Percentiles rank a stretch among this genome's conserved stretches.
These are phyloP conservation scores for Caenorhabditis drosophilae DNA, from an alignment of 2,888 invertebrate genomes.

Conservation along the genomic window DNA sequence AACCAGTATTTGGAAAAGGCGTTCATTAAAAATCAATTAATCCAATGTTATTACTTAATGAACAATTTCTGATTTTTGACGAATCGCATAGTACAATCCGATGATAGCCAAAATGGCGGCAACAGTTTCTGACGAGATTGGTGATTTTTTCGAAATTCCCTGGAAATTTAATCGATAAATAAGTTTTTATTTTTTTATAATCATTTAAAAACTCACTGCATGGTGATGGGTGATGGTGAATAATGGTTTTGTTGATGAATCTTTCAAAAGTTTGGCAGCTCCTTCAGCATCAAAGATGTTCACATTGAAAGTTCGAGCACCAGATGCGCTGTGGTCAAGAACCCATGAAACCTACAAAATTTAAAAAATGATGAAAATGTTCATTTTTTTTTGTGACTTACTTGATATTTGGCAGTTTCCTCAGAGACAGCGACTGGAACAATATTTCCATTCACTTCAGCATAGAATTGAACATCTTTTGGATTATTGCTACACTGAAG, in stretches of 20 bases:
- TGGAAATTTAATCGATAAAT: slow-evolving; percentile 41
- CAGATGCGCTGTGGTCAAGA: slow-evolving; percentile 83
- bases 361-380: no score
- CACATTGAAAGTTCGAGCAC: slow-evolving; percentile 82
- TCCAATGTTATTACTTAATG: slow-evolving; percentile 21
- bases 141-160: slow-evolving; percentile 58
- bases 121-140: slow-evolving; percentile 60
- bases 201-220: slow-evolving; percentile 70
- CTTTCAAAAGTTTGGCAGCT: slow-evolving; percentile 82
- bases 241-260: slow-evolving; percentile 76
- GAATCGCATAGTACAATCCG: slow-evolving; percentile 61
- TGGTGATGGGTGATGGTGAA: slow-evolving; percentile 79
- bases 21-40: background rate
- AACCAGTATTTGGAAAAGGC: slow-evolving; percentile 5
- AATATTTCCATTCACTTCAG: slow-evolving; percentile 85
- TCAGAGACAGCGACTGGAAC: slow-evolving; percentile 82
- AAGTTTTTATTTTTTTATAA: slow-evolving; percentile 1
- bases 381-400: no score
- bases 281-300: slow-evolving; percentile 90
- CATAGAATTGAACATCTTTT: slow-evolving; percentile 80
- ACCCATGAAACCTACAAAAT: slow-evolving; percentile 97
- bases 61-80: slow-evolving; percentile 55
- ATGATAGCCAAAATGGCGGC: slow-evolving; percentile 49
- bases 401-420: slow-evolving; percentile 81
- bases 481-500: slow-evolving; percentile 77